These are phyloP conservation scores for Archaeoteleia sp. DNA, from an alignment of 2,888 invertebrate species.

Conservation along the genomic window DNA sequence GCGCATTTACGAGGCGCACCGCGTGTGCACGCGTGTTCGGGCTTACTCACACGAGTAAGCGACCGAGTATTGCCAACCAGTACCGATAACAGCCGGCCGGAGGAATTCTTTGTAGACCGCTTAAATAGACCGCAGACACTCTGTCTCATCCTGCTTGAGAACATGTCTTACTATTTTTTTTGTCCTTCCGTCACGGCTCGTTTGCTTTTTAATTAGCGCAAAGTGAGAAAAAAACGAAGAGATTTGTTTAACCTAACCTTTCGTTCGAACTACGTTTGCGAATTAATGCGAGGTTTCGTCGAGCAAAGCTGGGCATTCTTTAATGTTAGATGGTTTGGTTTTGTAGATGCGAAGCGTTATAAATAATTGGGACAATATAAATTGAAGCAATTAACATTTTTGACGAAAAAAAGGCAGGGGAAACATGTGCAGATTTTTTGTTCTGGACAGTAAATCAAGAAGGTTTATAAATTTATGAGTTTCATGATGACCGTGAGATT, in stretches of 20 bases:
- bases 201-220: slow-evolving; percentile 41
- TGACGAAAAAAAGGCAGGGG: slow-evolving; percentile 24
- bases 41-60: slow-evolving; percentile 9
- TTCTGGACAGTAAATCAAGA: slow-evolving; percentile 1
- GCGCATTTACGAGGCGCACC: slow-evolving; percentile 57
- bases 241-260: too few species aligned
- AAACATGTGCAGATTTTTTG: slow-evolving; percentile 37
- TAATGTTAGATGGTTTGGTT: too few species aligned
- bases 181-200: slow-evolving; percentile 15
- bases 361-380: slow-evolving; percentile 36
- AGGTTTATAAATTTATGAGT: slow-evolving; percentile 37
- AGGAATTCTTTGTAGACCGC: slow-evolving; percentile 45
- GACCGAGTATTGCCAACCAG: slow-evolving; percentile 23
- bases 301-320: too few species aligned
- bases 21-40: slow-evolving; percentile 26
- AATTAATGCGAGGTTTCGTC: too few species aligned
- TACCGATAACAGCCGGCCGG: slow-evolving; percentile 42
- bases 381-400: slow-evolving; percentile 38
- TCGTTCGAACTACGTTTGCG: too few species aligned
- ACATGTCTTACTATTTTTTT: neutral
- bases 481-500: slow-evolving; percentile 26
- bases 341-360: slow-evolving; percentile 6
- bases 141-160: slow-evolving; percentile 32
- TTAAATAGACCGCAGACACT: slow-evolving; percentile 50
- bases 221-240: slow-evolving; percentile 25